Percentiles rank a stretch among this genome's conserved stretches.
Evolutionary conservation across 1,140 invertebrate genomes (phyloP).

Genomic region (Lepidotrigona ventralis): DNA sequence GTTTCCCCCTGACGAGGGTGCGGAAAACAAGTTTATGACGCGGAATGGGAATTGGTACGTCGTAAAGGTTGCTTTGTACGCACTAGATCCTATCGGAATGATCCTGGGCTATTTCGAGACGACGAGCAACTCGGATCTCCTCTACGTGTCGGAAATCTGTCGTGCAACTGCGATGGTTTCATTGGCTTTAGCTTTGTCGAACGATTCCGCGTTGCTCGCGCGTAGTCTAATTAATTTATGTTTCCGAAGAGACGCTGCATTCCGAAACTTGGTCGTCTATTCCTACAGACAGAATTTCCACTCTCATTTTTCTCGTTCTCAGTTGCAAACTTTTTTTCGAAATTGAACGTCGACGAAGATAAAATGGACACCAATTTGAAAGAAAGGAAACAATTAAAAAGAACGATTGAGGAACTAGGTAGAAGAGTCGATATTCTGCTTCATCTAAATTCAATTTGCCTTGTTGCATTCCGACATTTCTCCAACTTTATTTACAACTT

Average conservation of each 20-base stretch:
- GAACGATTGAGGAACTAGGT: too few species aligned
- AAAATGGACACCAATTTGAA: too few species aligned
- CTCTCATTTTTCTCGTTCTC: too few species aligned
- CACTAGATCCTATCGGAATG: slow-evolving; percentile 9
- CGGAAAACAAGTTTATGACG: slow-evolving; percentile 70
- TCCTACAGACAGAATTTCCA: not conserved
- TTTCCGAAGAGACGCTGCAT: not conserved
- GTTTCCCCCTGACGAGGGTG: slow-evolving; percentile 8
- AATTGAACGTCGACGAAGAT: too few species aligned
- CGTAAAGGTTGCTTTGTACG: slow-evolving; percentile 53
- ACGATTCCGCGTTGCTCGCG: not conserved
- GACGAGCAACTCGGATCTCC: not conserved
- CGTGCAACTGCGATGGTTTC: not conserved
- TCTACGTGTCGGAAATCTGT: slow-evolving; percentile 17
- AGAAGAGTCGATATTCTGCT: not conserved
- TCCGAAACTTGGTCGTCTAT: not conserved
- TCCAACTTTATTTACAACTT: not conserved
- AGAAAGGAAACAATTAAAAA: too few species aligned
- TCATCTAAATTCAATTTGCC: not conserved
- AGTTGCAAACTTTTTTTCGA: too few species aligned
- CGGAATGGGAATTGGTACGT: slow-evolving; percentile 67
- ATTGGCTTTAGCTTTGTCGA: slow-evolving; percentile 20
- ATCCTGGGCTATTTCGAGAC: not conserved
- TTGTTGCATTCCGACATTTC: not conserved
- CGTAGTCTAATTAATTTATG: not conserved